Evolutionary conservation across 2,888 invertebrate genomes (phyloP), one percentile per base, ranked within the genome.

Genomic region (Acleris literana): DNA sequence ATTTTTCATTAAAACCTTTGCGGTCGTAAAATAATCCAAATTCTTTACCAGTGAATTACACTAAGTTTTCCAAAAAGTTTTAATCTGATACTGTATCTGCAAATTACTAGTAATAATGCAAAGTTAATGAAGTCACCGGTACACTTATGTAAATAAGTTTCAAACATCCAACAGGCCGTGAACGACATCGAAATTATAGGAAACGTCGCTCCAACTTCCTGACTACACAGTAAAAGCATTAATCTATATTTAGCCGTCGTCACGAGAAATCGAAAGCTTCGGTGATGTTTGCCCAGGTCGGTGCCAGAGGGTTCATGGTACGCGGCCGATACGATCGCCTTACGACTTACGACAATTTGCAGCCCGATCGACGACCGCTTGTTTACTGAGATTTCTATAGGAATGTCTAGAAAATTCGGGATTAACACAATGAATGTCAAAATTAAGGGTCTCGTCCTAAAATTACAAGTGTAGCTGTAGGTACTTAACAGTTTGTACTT

Each of bases 191-290:
- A 57, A 57, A 57, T 46, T 57, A 57, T 22, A 55, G 55, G 39
- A 39, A 55, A 13, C 43, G 43, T 13, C 46, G 17, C 44, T 17
- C 13, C 16, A 11, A 20, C 54, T 48, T 64, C 64, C 59, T 59
- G 48, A 18, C 39, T 49, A 18, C 53, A 59, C n/a, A 43, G 29
- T 55, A 44, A 49, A 55, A 55, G 20, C 59, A 65, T 60, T 44
- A 51, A 48, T 52, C 64, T 65, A 65, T 65, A 51, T 65, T 65
- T 65, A 65, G 55, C 55, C 25, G 46, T 20, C 16, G 39, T 63
- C 39, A 59, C 49, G 49, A 55, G 48, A 55, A 64, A 59, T 59
- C 43, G 59, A 60, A 64, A 60, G 59, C 54, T 13, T 9, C 22
- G 61, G 16, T 53, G 54, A 46, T 57, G 25, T 57, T 29, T 18